These are phyloP conservation scores for Zaprionus tsacasi DNA, from an alignment of 1,140 invertebrate genomes.

Conservation along the genomic window DNA sequence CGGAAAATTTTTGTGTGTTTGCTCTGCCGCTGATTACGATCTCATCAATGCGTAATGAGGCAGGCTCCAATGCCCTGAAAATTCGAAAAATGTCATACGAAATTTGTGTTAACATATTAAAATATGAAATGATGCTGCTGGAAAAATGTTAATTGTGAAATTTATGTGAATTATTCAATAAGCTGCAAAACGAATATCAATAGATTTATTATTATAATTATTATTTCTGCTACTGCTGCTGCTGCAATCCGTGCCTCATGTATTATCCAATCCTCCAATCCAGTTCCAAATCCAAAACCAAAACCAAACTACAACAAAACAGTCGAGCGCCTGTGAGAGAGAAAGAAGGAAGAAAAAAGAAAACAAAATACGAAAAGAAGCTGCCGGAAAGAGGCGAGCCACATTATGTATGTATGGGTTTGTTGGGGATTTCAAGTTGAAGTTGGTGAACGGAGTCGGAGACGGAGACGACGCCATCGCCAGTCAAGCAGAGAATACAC, in stretches of 20 bases:
- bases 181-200: slow-evolving; percentile 73
- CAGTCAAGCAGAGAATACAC: neutral
- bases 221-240: slow-evolving; percentile 14
- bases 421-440: slow-evolving; percentile 39
- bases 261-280: slow-evolving; percentile 36
- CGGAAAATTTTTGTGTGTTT: slow-evolving; percentile 49
- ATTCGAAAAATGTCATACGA: slow-evolving; percentile 30
- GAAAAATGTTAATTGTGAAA: slow-evolving; percentile 57
- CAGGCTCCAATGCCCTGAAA: slow-evolving; percentile 40
- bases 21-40: slow-evolving; percentile 60
- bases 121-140: slow-evolving; percentile 43
- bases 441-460: slow-evolving; percentile 12
- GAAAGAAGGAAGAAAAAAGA: slow-evolving; percentile 1
- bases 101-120: slow-evolving; percentile 30
- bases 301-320: slow-evolving; percentile 76
- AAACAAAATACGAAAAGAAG: slow-evolving; percentile 30
- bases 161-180: slow-evolving; percentile 66
- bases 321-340: slow-evolving; percentile 61
- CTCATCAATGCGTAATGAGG: slow-evolving; percentile 73
- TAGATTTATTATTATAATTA: slow-evolving; percentile 69
- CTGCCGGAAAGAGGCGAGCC: slow-evolving; percentile 43
- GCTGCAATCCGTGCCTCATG: slow-evolving; percentile 27
- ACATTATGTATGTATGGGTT: slow-evolving; percentile 43
- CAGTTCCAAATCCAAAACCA: slow-evolving; percentile 60
- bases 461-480: slow-evolving; percentile 36